phyloP scores from a whole-genome alignment of 2,888 invertebrate species.

The Tenthredo amoena region DNA sequence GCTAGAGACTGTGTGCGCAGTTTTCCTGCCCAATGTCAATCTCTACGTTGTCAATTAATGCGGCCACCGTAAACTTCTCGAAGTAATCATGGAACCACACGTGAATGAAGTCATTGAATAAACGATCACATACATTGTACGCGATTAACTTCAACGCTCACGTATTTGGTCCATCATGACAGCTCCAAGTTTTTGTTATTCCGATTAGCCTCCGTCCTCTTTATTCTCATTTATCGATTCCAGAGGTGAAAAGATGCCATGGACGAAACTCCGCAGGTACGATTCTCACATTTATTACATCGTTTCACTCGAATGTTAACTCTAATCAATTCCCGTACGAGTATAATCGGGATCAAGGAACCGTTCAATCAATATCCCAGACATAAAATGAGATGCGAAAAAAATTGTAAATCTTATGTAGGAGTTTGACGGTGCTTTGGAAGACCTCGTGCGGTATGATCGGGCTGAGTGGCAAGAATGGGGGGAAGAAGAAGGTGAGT shows the following conservation, averaged over 20 bases:
- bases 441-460: slow-evolving; percentile 37
- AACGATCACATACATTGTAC: not conserved
- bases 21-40: slow-evolving; percentile 51
- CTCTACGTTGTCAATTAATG: slow-evolving; percentile 4
- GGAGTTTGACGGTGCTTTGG: not conserved
- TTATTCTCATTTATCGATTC: not conserved
- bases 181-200: slow-evolving; percentile 17
- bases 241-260: not conserved
- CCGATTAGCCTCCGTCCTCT: not conserved
- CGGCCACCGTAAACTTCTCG: not conserved
- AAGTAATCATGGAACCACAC: not conserved
- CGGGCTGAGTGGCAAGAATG: slow-evolving; percentile 13
- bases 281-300: not conserved
- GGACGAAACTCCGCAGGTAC: slow-evolving; percentile 26
- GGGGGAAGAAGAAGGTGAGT: slow-evolving; percentile 45
- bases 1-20: slow-evolving; percentile 62
- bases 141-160: slow-evolving; percentile 5
- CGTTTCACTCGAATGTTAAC: not conserved
- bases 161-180: not conserved
- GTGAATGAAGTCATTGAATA: not conserved
- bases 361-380: slow-evolving; percentile 1
- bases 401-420: not conserved
- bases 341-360: not conserved
- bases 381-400: not conserved
- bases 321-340: not conserved